These are phyloP conservation scores for Therioaphis trifolii DNA, from an alignment of 2,888 invertebrate species.

Conservation along the genomic window DNA sequence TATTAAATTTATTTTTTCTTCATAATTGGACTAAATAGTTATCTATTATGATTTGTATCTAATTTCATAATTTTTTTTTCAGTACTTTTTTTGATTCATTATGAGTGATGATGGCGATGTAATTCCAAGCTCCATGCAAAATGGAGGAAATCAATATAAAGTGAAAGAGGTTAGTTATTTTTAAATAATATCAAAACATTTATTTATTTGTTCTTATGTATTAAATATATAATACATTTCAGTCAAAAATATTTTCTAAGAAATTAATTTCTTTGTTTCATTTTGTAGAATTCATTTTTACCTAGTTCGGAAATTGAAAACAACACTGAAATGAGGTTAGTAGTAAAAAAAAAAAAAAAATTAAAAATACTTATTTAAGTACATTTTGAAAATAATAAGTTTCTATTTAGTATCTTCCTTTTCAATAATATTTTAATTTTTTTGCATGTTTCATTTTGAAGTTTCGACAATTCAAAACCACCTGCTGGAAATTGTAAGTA, in stretches of 20 bases:
- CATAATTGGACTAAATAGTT: slow-evolving; percentile 22
- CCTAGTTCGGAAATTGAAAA: slow-evolving; percentile 20
- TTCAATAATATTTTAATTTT: not conserved
- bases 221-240: not conserved
- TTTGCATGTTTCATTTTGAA: slow-evolving; percentile 31
- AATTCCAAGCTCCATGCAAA: slow-evolving; percentile 55
- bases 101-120: slow-evolving; percentile 60
- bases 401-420: not conserved
- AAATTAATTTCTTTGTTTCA: not conserved
- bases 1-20: slow-evolving; percentile 20
- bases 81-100: slow-evolving; percentile 46
- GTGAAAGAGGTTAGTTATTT: slow-evolving; percentile 51
- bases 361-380: not conserved
- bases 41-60: slow-evolving; percentile 9
- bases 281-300: slow-evolving; percentile 58
- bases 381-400: not conserved
- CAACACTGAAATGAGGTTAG: slow-evolving; percentile 37
- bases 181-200: not conserved
- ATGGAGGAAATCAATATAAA: slow-evolving; percentile 57
- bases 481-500: slow-evolving; percentile 51
- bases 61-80: slow-evolving; percentile 47
- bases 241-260: not conserved
- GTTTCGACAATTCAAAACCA: slow-evolving; percentile 36
- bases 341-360: not conserved
- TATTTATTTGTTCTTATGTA: not conserved